Conservation (phyloP, 2,888 invertebrate genomes). For the Mesoligia furuncula region DNA sequence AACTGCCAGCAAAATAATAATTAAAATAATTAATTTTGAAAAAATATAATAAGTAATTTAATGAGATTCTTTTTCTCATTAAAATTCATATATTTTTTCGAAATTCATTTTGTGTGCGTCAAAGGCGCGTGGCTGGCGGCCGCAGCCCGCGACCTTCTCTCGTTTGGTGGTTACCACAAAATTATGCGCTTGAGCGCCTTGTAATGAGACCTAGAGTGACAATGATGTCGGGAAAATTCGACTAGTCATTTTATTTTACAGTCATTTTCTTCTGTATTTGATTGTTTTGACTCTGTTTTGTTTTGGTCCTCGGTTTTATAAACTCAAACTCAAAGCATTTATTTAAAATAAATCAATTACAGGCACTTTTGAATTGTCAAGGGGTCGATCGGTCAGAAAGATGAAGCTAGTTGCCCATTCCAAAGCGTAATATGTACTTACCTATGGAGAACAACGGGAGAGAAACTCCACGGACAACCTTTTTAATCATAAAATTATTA, state of each 20-base stretch:
- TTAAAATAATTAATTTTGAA: constrained; percentile 38
- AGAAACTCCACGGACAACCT: too few species aligned
- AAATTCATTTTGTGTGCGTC: constrained; percentile 62
- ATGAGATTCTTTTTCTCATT: constrained; percentile 48
- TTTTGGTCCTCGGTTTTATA: background rate
- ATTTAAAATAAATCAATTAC: too few species aligned
- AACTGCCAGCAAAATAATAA: constrained; percentile 35
- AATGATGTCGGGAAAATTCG: constrained; percentile 23
- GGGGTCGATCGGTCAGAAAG: too few species aligned
- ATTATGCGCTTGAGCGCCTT: constrained; percentile 87
- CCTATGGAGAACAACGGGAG: too few species aligned
- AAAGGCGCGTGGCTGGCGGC: constrained; percentile 78
- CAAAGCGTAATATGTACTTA: too few species aligned
- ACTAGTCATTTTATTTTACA: background rate
- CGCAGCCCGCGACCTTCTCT: constrained; percentile 77
- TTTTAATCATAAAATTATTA: too few species aligned
- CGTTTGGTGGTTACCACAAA: constrained; percentile 84
- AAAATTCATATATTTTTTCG: constrained; percentile 54
- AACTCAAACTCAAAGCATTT: too few species aligned
- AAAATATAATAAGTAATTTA: too few species aligned
- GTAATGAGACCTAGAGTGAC: constrained; percentile 78
- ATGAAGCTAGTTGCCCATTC: too few species aligned
- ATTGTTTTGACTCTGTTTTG: background rate
- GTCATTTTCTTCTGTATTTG: background rate
- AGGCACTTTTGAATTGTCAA: too few species aligned